phyloP scores from a whole-genome alignment of 2,888 invertebrate genomes.

The Helicoverpa assulta region DNA sequence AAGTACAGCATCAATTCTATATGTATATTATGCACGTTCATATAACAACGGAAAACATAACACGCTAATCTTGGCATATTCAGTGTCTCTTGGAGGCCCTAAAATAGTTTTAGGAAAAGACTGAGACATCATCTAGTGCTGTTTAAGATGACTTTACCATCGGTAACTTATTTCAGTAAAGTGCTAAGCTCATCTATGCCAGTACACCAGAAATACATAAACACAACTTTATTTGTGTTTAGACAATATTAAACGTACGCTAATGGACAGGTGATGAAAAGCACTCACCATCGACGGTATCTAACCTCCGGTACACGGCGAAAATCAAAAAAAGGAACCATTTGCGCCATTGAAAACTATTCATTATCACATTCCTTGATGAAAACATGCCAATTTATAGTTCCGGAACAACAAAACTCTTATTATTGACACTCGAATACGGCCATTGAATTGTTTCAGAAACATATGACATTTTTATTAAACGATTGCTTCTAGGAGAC shows the following conservation, averaged over 20 bases:
- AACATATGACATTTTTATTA: constrained; percentile 76
- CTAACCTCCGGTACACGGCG: constrained; percentile 73
- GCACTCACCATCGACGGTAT: constrained; percentile 79
- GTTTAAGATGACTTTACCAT: constrained; percentile 4
- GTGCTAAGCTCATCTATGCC: not conserved
- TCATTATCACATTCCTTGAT: constrained; percentile 78
- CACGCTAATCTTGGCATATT: constrained; percentile 8
- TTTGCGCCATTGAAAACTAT: constrained; percentile 77
- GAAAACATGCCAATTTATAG: constrained; percentile 78
- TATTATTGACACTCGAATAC: constrained; percentile 79
- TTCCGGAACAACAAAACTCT: constrained; percentile 76
- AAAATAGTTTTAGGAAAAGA: not conserved
- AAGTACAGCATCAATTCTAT: not conserved
- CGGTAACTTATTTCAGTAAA: not conserved
- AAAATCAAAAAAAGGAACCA: constrained; percentile 79
- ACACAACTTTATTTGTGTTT: constrained; percentile 41
- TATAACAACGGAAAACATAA: constrained; percentile 3
- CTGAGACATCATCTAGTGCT: not conserved
- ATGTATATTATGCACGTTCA: not conserved
- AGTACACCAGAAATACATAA: constrained; percentile 18
- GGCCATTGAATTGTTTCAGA: constrained; percentile 79
- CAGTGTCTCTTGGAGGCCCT: constrained; percentile 4
- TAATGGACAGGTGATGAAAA: constrained; percentile 52
- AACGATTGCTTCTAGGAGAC: constrained; percentile 23
- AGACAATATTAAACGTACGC: constrained; percentile 33